phyloP scores from a whole-genome alignment of 2,888 invertebrate species.

The Fragum sueziense region DNA sequence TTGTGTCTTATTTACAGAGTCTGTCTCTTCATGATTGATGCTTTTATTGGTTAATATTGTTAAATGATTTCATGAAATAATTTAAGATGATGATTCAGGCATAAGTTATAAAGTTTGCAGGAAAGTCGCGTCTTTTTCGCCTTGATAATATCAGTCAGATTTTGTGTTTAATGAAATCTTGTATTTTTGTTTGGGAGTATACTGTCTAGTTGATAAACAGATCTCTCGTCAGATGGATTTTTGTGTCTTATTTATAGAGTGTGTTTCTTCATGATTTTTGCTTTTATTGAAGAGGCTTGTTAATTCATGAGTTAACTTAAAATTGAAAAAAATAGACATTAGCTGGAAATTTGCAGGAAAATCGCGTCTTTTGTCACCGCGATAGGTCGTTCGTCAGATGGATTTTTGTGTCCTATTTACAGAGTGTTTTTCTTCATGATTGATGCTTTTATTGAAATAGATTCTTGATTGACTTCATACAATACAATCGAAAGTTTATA shows the following conservation, averaged over 20 bases:
- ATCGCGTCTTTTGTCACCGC: not conserved
- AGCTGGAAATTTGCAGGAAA: not conserved
- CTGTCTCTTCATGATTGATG: no score
- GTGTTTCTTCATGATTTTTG: no score
- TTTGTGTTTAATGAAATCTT: not conserved
- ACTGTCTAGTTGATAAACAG: not conserved
- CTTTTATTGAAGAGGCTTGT: no score
- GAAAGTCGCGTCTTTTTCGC: not conserved
- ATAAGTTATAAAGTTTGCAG: not conserved
- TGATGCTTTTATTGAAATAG: no score
- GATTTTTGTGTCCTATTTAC: not conserved
- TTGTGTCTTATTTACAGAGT: not conserved
- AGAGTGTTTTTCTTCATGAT: no score
- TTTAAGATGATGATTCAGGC: not conserved
- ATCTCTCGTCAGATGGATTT: not conserved
- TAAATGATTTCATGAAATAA: no score
- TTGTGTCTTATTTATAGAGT: not conserved
- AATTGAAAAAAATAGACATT: not conserved
- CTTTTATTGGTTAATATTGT: no score
- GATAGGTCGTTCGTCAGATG: not conserved
- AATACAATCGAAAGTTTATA: no score
- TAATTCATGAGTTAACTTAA: no score
- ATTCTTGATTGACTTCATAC: no score
- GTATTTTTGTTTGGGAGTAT: not conserved
- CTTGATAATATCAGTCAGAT: not conserved